Evolutionary conservation across 2,797 vertebrate species (phyloP).

Genomic region (Melanotaenia parkinsoni): DNA sequence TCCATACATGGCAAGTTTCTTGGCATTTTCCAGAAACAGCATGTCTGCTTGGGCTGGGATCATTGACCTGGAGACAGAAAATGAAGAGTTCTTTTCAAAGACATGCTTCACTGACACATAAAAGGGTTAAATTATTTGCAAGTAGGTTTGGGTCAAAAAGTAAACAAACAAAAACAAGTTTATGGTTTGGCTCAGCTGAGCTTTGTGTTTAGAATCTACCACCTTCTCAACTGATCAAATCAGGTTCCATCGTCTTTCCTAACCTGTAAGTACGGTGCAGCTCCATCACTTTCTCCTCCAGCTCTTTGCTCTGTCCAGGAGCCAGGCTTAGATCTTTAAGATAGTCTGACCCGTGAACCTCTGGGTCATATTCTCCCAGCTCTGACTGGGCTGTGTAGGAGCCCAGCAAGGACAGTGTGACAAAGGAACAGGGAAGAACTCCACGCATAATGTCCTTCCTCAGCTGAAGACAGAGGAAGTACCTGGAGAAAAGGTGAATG

Average conservation of each 20-base stretch:
- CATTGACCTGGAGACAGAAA: conserved; percentile 87
- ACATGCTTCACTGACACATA: background rate
- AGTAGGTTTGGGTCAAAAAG: background rate
- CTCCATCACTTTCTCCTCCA: conserved; percentile 95
- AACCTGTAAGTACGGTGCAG: conserved; percentile 95
- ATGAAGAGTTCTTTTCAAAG: background rate
- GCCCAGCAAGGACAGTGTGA: conserved; percentile 92
- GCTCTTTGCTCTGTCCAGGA: conserved; percentile 92
- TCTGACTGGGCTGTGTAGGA: conserved; percentile 96
- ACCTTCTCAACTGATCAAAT: background rate
- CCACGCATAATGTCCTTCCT: conserved; percentile 91
- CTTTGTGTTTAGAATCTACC: background rate
- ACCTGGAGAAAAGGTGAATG: conserved; percentile 76
- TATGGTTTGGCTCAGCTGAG: background rate
- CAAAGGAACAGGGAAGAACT: conserved; percentile 94
- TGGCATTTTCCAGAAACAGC: conserved; percentile 96
- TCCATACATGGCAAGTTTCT: conserved; percentile 97
- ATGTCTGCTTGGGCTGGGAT: conserved; percentile 95
- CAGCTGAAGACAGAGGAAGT: conserved; percentile 94
- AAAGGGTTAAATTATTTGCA: background rate
- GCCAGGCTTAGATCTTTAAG: conserved; percentile 90
- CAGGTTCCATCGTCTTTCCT: background rate
- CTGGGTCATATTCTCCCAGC: conserved; percentile 94
- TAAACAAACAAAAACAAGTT: background rate
- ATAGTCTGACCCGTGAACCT: conserved; percentile 89